A percentile compares a stretch with the other conserved stretches of the same genome.
phyloP scores from a whole-genome alignment of 2,888 invertebrate species.

The Lagria hirta region DNA sequence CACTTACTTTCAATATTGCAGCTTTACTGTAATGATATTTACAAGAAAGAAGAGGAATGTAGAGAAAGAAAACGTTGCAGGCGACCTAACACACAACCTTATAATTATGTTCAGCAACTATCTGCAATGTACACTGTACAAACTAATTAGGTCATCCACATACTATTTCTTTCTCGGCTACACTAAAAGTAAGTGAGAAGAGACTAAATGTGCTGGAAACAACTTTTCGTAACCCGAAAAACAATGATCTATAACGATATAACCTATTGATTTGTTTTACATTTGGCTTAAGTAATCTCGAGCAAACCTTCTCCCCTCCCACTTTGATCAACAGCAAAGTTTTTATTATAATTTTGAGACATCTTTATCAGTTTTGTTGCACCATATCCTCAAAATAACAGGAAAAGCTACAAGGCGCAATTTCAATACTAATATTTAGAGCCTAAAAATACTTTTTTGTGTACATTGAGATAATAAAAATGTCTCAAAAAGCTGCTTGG shows the following conservation, averaged over 20 bases:
- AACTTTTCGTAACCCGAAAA: too few relatives aligned
- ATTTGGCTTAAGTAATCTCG: too few relatives aligned
- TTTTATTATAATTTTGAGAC: conserved; percentile 20
- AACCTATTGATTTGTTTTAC: too few relatives aligned
- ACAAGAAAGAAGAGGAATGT: conserved; percentile 20
- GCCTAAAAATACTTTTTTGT: conserved; percentile 10
- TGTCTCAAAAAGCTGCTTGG: conserved; percentile 39
- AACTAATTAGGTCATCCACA: too few relatives aligned
- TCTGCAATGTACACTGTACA: conserved; percentile 26
- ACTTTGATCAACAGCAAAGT: conserved; percentile 3
- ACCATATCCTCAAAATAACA: conserved; percentile 23
- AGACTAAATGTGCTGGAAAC: too few relatives aligned
- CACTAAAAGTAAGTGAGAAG: too few relatives aligned
- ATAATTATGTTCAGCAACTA: conserved; percentile 20
- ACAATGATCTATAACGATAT: too few relatives aligned
- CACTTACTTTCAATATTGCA: conserved; percentile 47
- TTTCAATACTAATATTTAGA: conserved; percentile 19
- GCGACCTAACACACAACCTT: conserved; percentile 24
- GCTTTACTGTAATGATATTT: conserved; percentile 40
- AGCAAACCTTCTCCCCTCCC: too few relatives aligned
- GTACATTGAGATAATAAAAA: conserved; percentile 25
- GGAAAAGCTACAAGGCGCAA: too few relatives aligned
- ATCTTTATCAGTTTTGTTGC: conserved; percentile 15
- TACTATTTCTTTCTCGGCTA: too few relatives aligned
- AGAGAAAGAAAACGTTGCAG: conserved; percentile 5